Conservation (phyloP, 53 echinoderm and acorn worm genomes). For the Echinarachnius parma region DNA sequence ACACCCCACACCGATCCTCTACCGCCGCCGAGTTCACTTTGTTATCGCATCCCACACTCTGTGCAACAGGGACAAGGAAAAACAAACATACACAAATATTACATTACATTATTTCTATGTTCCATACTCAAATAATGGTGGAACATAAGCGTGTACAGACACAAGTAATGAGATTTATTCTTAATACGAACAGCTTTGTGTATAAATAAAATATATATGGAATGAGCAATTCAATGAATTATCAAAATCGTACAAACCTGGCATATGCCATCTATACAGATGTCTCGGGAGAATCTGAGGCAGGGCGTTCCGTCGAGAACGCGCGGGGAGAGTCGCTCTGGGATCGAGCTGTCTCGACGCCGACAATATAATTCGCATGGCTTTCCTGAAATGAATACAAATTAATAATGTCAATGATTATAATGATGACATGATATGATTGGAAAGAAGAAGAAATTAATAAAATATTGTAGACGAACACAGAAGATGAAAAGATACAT, state of each 20-base stretch:
- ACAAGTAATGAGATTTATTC: no score
- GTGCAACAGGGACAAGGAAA: not conserved
- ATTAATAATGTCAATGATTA: not conserved
- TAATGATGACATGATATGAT: not conserved
- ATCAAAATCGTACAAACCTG: no score
- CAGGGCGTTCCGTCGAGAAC: slow-evolving; percentile 85
- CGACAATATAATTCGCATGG: slow-evolving; percentile 70
- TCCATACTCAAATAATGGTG: no score
- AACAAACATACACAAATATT: no score
- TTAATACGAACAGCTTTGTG: no score
- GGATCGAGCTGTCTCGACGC: slow-evolving; percentile 25
- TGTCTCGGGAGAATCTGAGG: slow-evolving; percentile 47
- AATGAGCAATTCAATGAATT: no score
- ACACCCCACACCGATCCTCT: slow-evolving; percentile 93
- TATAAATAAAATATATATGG: no score
- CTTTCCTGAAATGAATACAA: slow-evolving; percentile 27
- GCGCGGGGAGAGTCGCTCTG: slow-evolving; percentile 37
- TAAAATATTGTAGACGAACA: no score
- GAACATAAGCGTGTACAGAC: no score
- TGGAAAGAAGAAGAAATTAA: not conserved
- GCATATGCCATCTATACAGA: slow-evolving; percentile 89
- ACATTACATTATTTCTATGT: no score
- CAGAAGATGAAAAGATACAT: no score
- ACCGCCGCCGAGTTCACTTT: slow-evolving; percentile 72
- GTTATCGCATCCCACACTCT: slow-evolving; percentile 90